Evolutionary conservation across 2,888 invertebrate species (phyloP).

Genomic region (Cephus runcator): DNA sequence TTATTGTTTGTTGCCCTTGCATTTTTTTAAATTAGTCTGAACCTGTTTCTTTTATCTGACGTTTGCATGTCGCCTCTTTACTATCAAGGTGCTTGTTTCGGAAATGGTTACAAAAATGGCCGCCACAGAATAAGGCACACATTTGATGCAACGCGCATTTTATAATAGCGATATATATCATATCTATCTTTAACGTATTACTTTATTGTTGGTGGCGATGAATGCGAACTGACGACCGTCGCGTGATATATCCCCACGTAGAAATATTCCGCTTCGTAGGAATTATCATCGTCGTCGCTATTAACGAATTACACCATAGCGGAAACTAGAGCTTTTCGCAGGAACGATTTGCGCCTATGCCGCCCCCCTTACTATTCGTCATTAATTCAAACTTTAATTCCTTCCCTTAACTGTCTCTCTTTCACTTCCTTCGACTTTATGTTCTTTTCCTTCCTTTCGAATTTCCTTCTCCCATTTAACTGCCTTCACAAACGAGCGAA

Average conservation of each 20-base stretch:
- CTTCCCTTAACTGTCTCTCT: not conserved
- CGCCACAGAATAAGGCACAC: constrained; percentile 65
- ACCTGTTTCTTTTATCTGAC: not conserved
- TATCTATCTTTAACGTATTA: constrained; percentile 35
- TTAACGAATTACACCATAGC: not conserved
- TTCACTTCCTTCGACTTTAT: constrained; percentile 8
- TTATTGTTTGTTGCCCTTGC: not conserved
- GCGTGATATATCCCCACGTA: not conserved
- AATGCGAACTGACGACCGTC: constrained; percentile 3
- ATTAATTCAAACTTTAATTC: not conserved
- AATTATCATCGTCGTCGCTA: not conserved
- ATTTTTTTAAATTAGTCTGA: not conserved
- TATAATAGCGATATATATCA: constrained; percentile 37
- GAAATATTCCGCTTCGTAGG: not conserved
- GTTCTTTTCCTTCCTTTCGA: constrained; percentile 14
- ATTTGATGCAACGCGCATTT: constrained; percentile 64
- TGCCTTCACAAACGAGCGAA: constrained; percentile 14
- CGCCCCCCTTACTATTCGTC: not conserved
- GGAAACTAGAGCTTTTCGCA: not conserved
- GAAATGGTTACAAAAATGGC: constrained; percentile 61
- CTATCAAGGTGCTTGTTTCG: constrained; percentile 44
- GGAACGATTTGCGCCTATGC: constrained; percentile 4
- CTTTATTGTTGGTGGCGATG: constrained; percentile 23
- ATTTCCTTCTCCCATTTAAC: not conserved
- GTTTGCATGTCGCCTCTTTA: constrained; percentile 18